These are phyloP conservation scores for Myiagra hebetior DNA, from an alignment of 2,113 vertebrate species.

Conservation along the genomic window DNA sequence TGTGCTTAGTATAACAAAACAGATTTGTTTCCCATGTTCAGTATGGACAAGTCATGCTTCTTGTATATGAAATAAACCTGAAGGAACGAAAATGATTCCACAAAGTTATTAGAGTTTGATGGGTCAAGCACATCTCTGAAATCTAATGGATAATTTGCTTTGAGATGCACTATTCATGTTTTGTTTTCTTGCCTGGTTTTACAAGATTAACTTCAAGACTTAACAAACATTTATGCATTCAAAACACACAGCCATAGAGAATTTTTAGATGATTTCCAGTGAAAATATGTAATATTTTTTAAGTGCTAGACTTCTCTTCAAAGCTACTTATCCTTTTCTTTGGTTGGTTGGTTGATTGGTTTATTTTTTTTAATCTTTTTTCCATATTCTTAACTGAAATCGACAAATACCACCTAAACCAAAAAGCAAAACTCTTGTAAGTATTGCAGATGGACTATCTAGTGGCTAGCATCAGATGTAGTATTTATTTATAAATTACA, in stretches of 20 bases:
- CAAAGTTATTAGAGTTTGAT: background rate
- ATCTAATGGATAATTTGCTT: background rate
- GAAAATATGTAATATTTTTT: background rate
- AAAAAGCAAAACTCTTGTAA: background rate
- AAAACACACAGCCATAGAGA: background rate
- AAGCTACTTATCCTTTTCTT: background rate
- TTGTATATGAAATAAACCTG: background rate
- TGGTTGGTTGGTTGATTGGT: accelerated
- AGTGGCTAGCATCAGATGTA: background rate
- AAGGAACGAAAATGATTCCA: background rate
- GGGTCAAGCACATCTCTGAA: background rate
- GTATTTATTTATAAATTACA: background rate
- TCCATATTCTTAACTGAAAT: background rate
- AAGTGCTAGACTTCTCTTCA: background rate
- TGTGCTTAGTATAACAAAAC: background rate
- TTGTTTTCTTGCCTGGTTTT: background rate
- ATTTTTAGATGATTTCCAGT: background rate
- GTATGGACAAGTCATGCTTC: background rate
- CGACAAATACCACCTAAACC: background rate
- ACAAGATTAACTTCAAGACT: background rate
- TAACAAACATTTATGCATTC: background rate
- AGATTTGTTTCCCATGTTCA: background rate
- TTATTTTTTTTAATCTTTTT: background rate
- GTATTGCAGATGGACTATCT: too few species aligned
- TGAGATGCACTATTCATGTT: background rate